Conservation (phyloP, 2,888 invertebrate genomes). For the Lasius platythorax region DNA sequence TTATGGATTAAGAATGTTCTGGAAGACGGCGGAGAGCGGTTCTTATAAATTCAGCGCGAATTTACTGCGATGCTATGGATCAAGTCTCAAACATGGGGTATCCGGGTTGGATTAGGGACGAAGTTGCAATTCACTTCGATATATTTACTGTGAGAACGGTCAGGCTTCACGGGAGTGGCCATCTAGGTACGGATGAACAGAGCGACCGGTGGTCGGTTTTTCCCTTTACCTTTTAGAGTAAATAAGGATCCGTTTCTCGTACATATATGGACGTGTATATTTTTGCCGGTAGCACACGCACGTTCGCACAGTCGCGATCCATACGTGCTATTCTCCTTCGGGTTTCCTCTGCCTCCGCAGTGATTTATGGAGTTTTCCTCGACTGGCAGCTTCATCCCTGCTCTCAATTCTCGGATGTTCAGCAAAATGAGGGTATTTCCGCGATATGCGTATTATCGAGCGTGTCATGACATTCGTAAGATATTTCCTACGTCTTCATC, state of each 20-base stretch:
- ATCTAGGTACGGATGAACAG: conserved; percentile 71
- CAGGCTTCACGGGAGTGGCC: conserved; percentile 73
- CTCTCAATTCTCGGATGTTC: conserved; percentile 63
- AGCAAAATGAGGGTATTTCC: conserved; percentile 43
- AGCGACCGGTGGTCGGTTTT: conserved; percentile 59
- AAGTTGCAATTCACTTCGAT: conserved; percentile 85
- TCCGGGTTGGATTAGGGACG: conserved; percentile 77
- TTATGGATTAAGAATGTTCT: conserved; percentile 27
- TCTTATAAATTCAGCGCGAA: conserved; percentile 78
- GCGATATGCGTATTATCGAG: conserved; percentile 55
- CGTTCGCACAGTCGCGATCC: conserved; percentile 75
- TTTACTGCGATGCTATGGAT: conserved; percentile 80
- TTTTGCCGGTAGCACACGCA: conserved; percentile 72
- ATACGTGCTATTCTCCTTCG: conserved; percentile 67
- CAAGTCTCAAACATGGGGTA: conserved; percentile 67
- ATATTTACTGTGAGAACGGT: conserved; percentile 86
- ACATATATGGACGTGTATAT: conserved; percentile 63
- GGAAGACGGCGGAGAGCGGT: conserved; percentile 47
- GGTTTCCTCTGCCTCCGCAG: conserved; percentile 61
- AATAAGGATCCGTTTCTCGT: conserved; percentile 70
- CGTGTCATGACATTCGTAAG: conserved; percentile 48
- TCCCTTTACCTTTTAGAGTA: conserved; percentile 76
- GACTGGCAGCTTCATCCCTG: conserved; percentile 69
- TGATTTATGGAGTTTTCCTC: conserved; percentile 77
- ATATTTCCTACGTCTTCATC: conserved; percentile 53